Evolutionary conservation across 2,888 invertebrate genomes (phyloP).

Genomic region (Psylliodes chrysocephalus): DNA sequence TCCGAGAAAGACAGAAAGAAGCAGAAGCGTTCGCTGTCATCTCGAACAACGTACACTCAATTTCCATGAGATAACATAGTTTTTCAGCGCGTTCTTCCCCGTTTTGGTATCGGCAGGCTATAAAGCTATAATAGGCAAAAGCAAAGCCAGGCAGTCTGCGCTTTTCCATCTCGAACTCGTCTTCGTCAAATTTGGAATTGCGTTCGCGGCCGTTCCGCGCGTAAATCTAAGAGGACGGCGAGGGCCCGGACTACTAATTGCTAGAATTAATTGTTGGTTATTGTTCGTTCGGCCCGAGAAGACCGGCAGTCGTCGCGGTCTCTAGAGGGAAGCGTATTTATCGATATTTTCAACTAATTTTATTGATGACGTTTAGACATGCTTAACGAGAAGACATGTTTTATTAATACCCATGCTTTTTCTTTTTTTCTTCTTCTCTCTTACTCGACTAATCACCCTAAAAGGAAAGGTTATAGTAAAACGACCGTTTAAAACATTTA

Average conservation of each 20-base stretch:
- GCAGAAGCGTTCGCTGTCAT: constrained; percentile 45
- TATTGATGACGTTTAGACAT: constrained; percentile 44
- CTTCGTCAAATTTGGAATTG: constrained; percentile 65
- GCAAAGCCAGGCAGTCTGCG: constrained; percentile 64
- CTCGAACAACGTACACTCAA: constrained; percentile 36
- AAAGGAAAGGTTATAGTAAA: too few species aligned
- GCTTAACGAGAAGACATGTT: constrained; percentile 43
- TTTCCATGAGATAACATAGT: constrained; percentile 62
- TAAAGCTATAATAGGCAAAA: constrained; percentile 64
- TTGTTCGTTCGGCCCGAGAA: too few species aligned
- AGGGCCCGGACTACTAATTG: constrained; percentile 63
- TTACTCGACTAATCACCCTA: too few species aligned
- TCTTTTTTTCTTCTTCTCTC: background rate
- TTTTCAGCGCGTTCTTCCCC: constrained; percentile 60
- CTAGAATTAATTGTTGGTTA: constrained; percentile 63
- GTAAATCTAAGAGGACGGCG: constrained; percentile 60
- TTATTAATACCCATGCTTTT: constrained; percentile 33
- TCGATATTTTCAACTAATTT: constrained; percentile 48
- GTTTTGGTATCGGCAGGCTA: constrained; percentile 59
- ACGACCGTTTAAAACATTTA: too few species aligned
- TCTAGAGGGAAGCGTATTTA: constrained; percentile 47
- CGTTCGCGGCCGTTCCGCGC: constrained; percentile 59
- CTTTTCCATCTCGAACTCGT: constrained; percentile 63
- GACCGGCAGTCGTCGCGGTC: too few species aligned
- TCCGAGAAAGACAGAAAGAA: constrained; percentile 46